Evolutionary conservation across 2,888 invertebrate genomes (phyloP), one percentile per base, ranked within the genome.

Genomic region (Rapana venosa): DNA sequence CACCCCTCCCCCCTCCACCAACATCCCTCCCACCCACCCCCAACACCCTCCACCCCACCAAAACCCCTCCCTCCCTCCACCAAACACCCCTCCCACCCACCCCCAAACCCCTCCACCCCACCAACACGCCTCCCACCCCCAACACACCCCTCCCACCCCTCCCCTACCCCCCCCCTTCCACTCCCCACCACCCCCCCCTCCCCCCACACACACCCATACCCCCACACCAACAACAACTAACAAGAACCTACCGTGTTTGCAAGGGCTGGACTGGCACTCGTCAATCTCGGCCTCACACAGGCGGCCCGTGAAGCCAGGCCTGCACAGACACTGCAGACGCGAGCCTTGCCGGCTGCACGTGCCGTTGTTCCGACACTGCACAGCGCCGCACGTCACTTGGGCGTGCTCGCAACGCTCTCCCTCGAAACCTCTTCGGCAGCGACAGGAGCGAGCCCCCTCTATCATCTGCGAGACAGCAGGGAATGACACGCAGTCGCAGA

Each of bases 281-380:
- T 92, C 91, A 13, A 92, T 92, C 47, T 91, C 92, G 15, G 74
- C 86, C 87, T 94, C 93, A 79, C 94, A 94, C n/a, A 89, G 87
- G 5, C 87, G 87, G 15, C 94, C 94, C 1, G 90, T 91, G 77
- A 90, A 93, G 15, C 91, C 92, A 11, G 91, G 91, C 0, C 90
- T 66, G 90, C 94, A 94, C 26, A 90, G 87, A 89, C 94, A 94
- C 58, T 87, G 84, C 58, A 92, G 92, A 0, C 92, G 92, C 56
- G 90, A 66, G 70, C 90, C 87, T 5, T 92, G 92, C 22, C 88
- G 86, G 22, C 86, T 86, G 88, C 94, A 94, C 22, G 90, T 90
- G 17, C 94, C 94, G 13, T 93, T 93, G 90, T 94, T 93, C 30
- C 91, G 83, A 90, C 94, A 94, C 22, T 86, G 81, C 6, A 92